Percentiles rank a stretch among this genome's conserved stretches.
phyloP scores from a whole-genome alignment of 1,140 invertebrate genomes.

The Leptoteleia sp. region DNA sequence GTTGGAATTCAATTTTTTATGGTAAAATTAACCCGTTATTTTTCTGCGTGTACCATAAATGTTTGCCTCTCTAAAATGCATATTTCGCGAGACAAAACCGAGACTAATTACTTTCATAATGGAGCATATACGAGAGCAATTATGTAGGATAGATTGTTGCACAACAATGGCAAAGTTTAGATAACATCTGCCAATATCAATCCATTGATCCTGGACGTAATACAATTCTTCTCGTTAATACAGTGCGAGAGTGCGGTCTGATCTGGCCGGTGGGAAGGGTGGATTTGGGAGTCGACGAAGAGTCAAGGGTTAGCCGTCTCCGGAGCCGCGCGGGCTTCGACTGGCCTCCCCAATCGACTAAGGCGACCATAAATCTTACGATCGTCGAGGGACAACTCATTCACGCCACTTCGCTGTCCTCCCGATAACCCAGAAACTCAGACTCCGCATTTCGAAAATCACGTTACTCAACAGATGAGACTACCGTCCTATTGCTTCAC shows the following conservation, averaged over 20 bases:
- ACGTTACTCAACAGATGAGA: slow-evolving; percentile 59
- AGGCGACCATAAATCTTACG: slow-evolving; percentile 79
- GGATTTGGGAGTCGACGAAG: slow-evolving; percentile 65
- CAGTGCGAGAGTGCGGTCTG: slow-evolving; percentile 46
- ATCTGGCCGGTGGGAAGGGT: slow-evolving; percentile 49
- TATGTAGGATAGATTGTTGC: no score
- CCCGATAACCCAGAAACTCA: slow-evolving; percentile 70
- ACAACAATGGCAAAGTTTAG: no score
- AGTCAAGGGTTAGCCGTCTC: slow-evolving; percentile 77
- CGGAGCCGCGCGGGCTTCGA: slow-evolving; percentile 41
- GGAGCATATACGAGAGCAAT: no score
- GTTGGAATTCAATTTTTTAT: no score
- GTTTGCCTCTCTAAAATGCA: no score
- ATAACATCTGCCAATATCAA: slow-evolving; percentile 52
- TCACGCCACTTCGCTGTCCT: slow-evolving; percentile 77
- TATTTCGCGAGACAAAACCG: no score
- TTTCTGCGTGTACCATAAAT: no score
- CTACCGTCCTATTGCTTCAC: slow-evolving; percentile 30
- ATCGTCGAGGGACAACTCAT: slow-evolving; percentile 79
- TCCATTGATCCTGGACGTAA: slow-evolving; percentile 35
- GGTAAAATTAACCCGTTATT: no score
- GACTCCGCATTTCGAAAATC: slow-evolving; percentile 62
- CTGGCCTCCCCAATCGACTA: slow-evolving; percentile 62
- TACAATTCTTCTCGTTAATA: slow-evolving; percentile 61
- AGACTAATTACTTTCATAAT: no score